Conservation (phyloP, 2,797 vertebrate species). For the Ctenopoma multispine region DNA sequence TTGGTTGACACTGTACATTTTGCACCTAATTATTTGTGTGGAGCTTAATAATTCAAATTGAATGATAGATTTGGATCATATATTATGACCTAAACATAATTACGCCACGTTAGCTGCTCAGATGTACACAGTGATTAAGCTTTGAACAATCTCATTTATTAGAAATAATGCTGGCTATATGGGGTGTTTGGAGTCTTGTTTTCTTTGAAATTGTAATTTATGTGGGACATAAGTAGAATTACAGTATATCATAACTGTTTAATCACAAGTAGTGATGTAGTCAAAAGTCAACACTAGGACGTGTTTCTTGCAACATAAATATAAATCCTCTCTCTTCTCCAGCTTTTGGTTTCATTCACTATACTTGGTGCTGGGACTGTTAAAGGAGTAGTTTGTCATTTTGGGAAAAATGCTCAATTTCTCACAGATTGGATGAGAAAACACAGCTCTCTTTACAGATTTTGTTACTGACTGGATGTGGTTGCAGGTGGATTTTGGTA, state of each 20-base stretch:
- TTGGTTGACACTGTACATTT: slow-evolving; percentile 57
- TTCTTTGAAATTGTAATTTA: slow-evolving; percentile 17
- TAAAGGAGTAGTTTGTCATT: slow-evolving; percentile 38
- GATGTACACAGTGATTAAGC: slow-evolving; percentile 60
- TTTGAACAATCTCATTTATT: slow-evolving; percentile 37
- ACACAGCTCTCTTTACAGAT: background rate
- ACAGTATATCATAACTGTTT: slow-evolving; percentile 1
- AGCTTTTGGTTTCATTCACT: slow-evolving; percentile 69
- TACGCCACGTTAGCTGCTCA: slow-evolving; percentile 21
- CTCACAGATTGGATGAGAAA: slow-evolving; percentile 7
- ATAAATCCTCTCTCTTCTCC: slow-evolving; percentile 45
- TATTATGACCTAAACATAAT: background rate
- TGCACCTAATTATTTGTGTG: slow-evolving; percentile 7
- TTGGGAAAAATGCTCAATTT: slow-evolving; percentile 30
- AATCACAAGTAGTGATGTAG: slow-evolving; percentile 4
- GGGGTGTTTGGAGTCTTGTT: slow-evolving; percentile 26
- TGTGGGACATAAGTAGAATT: slow-evolving; percentile 8
- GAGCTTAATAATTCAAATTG: background rate
- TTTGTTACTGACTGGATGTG: too few species aligned
- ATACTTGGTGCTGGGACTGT: slow-evolving; percentile 59
- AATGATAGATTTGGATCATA: background rate
- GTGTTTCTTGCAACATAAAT: slow-evolving; percentile 26
- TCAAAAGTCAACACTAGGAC: slow-evolving; percentile 1
- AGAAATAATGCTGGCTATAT: slow-evolving; percentile 15
- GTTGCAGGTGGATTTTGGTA: too few species aligned